Evolutionary conservation across 1,140 invertebrate genomes (phyloP), one percentile per base, ranked within the genome.

Genomic region (Batillaria attramentaria): DNA sequence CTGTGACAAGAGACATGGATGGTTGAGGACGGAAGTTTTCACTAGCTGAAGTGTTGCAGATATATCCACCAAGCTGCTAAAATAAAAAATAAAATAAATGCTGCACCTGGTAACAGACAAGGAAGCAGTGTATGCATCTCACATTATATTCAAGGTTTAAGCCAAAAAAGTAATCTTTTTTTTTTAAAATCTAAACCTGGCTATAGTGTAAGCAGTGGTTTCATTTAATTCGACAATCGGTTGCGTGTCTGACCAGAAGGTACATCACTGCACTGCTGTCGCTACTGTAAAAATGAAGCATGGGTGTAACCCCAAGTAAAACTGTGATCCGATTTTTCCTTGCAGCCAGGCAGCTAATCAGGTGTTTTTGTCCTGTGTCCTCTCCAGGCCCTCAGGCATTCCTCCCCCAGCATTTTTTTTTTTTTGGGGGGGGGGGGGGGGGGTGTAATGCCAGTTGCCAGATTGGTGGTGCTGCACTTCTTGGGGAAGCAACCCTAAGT

Each of bases 61-160:
- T 98, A 72, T 95, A 93, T 42, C 92, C 97, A 74, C 96, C 94
- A 94, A 98, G 98, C 84, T n/a, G 33, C 2, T 28, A 31, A 13
- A 24, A n/a, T 62, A 24, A 50, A 50, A 13, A 13, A 28, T 62
- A 1, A 24, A 24, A 62, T 8, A 62, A 62, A 62, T 62, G 24
- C 10, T 10, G 1, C 3, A 62, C n/a, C 57, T 28, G n/a, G 57
- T 62, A 24, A 28, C n/a, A 28, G 0, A 62, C 10, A 62, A 16
- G 10, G 46, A 13, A 50, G 46, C 46, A 50, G 10, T 13, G 46
- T 50, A 50, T 50, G 46, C 46, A 50, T 24, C 13, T 13, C 24
- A 50, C 24, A 24, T 24, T 50, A 50, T 50, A 50, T 50, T 13
- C 13, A 50, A 50, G 24, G 10, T 13, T 24, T 50, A 50, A 13